phyloP scores from a whole-genome alignment of 2,888 invertebrate genomes.

The Zele albiditarsus region DNA sequence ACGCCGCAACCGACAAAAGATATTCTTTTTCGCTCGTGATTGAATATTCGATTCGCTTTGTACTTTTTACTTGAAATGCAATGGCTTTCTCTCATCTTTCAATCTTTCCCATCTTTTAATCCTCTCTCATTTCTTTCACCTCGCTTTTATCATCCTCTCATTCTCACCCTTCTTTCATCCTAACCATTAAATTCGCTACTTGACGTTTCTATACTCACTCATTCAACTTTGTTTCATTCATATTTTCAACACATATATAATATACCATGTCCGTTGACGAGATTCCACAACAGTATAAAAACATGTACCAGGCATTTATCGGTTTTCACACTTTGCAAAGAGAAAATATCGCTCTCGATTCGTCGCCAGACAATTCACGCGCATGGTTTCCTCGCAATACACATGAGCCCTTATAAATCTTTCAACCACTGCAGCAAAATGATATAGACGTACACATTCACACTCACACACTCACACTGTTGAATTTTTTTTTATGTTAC shows the following conservation, averaged over 20 bases:
- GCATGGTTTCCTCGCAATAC: not conserved
- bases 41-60: not conserved
- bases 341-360: not conserved
- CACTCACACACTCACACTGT: not conserved
- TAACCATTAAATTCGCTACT: not conserved
- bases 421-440: not conserved
- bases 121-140: not conserved
- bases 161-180: not conserved
- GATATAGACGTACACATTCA: not conserved
- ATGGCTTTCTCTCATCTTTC: not conserved
- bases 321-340: not conserved
- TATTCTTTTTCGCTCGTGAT: not conserved
- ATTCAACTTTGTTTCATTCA: not conserved
- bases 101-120: not conserved
- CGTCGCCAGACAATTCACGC: not conserved
- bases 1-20: too few relatives aligned
- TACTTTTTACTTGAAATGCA: not conserved
- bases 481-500: not conserved
- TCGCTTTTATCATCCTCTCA: not conserved
- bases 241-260: slow-evolving; percentile 3
- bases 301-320: not conserved
- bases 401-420: slow-evolving; percentile 1
- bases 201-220: not conserved
- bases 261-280: not conserved
- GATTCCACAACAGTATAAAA: not conserved